Conservation (phyloP, 2,113 vertebrate species). For the Collichthys lucidus region DNA sequence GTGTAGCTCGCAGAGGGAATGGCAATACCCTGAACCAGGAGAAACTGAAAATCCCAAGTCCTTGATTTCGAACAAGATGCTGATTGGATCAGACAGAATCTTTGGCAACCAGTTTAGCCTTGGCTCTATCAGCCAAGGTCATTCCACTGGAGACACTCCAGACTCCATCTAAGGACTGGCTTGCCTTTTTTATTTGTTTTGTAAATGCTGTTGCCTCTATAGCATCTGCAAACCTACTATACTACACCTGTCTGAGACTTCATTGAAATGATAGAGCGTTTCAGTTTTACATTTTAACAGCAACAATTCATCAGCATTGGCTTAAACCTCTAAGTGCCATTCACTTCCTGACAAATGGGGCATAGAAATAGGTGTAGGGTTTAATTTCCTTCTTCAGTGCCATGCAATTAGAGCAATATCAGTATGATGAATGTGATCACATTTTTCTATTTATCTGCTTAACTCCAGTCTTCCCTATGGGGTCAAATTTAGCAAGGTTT, state of each 20-base stretch:
- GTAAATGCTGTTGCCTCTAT: slow-evolving; percentile 31
- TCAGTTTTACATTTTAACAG: slow-evolving; percentile 42
- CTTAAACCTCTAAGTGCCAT: slow-evolving; percentile 63
- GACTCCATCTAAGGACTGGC: slow-evolving; percentile 9
- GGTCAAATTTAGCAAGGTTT: not conserved
- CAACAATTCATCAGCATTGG: slow-evolving; percentile 60
- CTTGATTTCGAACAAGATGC: slow-evolving; percentile 53
- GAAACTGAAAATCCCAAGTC: slow-evolving; percentile 27
- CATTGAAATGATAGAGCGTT: slow-evolving; percentile 57
- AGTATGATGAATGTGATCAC: slow-evolving; percentile 71
- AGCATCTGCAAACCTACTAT: slow-evolving; percentile 8
- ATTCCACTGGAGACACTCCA: slow-evolving; percentile 49
- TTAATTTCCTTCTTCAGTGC: slow-evolving; percentile 73
- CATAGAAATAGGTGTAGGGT: slow-evolving; percentile 62
- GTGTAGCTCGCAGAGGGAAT: slow-evolving; percentile 24
- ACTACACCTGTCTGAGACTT: slow-evolving; percentile 28
- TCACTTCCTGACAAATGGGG: slow-evolving; percentile 74
- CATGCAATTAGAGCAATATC: slow-evolving; percentile 73
- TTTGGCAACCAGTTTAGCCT: slow-evolving; percentile 65
- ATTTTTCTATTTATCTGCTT: slow-evolving; percentile 64
- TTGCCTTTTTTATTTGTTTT: slow-evolving; percentile 45
- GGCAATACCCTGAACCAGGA: slow-evolving; percentile 22
- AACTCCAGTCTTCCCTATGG: slow-evolving; percentile 18
- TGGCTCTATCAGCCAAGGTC: slow-evolving; percentile 67
- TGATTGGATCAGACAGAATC: slow-evolving; percentile 69